A percentile compares a stretch with the other conserved stretches of the same genome.
Conservation (phyloP, 2,113 vertebrate species). For the Oenanthe oenanthe region DNA sequence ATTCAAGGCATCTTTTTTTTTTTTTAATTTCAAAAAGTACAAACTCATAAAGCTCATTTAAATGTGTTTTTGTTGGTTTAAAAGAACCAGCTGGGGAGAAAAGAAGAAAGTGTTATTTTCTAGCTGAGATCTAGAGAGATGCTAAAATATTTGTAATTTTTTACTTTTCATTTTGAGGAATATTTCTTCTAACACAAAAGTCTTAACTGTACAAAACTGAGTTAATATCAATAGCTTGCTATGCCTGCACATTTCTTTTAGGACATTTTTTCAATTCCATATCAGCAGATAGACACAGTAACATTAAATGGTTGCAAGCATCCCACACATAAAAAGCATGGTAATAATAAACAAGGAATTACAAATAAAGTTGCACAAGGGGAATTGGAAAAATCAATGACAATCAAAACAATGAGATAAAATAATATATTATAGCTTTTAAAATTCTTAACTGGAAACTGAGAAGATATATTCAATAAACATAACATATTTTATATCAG, state of each 20-base stretch:
- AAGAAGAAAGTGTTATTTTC: not conserved
- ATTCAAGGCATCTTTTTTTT: not conserved
- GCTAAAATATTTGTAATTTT: not conserved
- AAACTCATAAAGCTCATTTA: not conserved
- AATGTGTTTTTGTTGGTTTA: not conserved
- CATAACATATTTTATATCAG: conserved; percentile 32
- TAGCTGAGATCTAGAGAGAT: not conserved
- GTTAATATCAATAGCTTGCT: not conserved
- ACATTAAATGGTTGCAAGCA: not conserved
- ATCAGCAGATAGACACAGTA: not conserved
- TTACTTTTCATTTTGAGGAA: not conserved
- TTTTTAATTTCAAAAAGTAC: not conserved
- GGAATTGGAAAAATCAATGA: not conserved
- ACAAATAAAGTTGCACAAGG: not conserved
- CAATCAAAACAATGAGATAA: not conserved
- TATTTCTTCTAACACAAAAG: not conserved
- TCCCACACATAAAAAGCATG: not conserved
- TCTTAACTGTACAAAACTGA: not conserved
- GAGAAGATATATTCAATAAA: conserved; percentile 22
- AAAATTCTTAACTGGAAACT: conserved; percentile 3
- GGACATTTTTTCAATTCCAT: not conserved
- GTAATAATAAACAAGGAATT: not conserved
- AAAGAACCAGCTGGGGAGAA: not conserved
- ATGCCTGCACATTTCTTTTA: not conserved
- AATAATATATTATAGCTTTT: not conserved